Conservation (phyloP, 2,888 invertebrate species). For the Sturmia bella region DNA sequence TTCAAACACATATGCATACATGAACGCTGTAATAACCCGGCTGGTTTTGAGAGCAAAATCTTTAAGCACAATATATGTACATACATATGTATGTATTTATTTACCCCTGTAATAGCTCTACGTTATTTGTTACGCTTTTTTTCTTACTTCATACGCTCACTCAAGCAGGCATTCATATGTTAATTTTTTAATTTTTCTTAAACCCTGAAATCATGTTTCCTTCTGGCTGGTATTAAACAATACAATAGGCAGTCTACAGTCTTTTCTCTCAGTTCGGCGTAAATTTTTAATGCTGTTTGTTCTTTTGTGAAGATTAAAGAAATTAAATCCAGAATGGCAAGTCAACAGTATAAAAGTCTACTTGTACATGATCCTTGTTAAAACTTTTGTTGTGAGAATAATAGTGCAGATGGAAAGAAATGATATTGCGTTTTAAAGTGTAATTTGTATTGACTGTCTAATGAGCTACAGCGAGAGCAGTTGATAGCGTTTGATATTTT, state of each 20-base stretch:
- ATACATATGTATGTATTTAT: too few species aligned
- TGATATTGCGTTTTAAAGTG: too few species aligned
- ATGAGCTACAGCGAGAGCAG: too few species aligned
- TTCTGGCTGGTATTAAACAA: conserved; percentile 49
- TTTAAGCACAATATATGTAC: conserved; percentile 45
- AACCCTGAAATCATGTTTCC: conserved; percentile 55
- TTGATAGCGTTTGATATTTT: too few species aligned
- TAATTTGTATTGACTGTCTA: too few species aligned
- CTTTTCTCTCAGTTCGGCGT: conserved; percentile 6
- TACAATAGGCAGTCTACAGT: neutral
- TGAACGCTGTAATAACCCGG: conserved; percentile 2
- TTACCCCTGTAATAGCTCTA: conserved; percentile 44
- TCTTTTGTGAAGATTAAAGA: conserved; percentile 44
- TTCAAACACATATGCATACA: too few species aligned
- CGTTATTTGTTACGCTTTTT: conserved; percentile 52
- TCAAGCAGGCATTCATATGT: conserved; percentile 61
- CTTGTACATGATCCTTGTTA: conserved; percentile 63
- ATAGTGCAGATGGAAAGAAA: neutral
- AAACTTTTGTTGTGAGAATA: neutral
- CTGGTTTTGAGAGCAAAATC: neutral
- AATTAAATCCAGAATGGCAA: conserved; percentile 52
- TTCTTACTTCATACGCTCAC: conserved; percentile 23
- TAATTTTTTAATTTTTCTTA: conserved; percentile 57
- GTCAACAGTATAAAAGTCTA: conserved; percentile 33
- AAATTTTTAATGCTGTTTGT: conserved; percentile 39